Evolutionary conservation across 2,797 vertebrate species (phyloP), one percentile per base, ranked within the genome.

Genomic region (Bucorvus abyssinicus): DNA sequence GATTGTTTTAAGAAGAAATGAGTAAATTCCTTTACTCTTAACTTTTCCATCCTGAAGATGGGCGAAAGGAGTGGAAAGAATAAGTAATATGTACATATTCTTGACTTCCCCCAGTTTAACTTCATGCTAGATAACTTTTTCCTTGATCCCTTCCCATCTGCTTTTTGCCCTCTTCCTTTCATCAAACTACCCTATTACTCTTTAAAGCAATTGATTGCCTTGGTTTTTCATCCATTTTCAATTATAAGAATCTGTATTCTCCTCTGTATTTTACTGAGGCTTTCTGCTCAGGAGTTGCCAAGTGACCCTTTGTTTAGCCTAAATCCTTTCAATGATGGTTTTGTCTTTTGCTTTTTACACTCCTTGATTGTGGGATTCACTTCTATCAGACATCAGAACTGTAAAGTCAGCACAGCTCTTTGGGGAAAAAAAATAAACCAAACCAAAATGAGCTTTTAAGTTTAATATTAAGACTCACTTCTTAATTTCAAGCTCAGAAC

Each of bases 211-310:
- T 88, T 76, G 9, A 26, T 24, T 53, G 42, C 44, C 60, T 91
- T 91, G 59, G 4, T 34, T 93, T 92, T 88, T 89, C 52, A 78
- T 68, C 50, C 36, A 87, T 90, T 96, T 96, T 94, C 95, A 65
- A 17, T 93, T 95, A 84, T 15, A 84, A 24, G 52, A 76, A 88
- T 94, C 49, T 2, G 74, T 94, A 90, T 84, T 94, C 59, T 86
- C 40, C 30, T 78, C 74, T 86, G 34, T 32, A 70, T 84, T 84
- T 17, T 38, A 82, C 59, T 64, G 32, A 94, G 32, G 21, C 57
- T 93, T 91, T 88, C 61, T 90, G 47, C 32, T 78, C 77, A 82
- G 40, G 10, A 21, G 9, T 55, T 90, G 63, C 42, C 69, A 84
- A 22, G 14, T 90, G 82, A 89, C 94, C 82, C 68, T 91, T 56